These are phyloP conservation scores for Mechanitis mazaeus DNA, from an alignment of 2,888 invertebrate genomes.

Conservation along the genomic window DNA sequence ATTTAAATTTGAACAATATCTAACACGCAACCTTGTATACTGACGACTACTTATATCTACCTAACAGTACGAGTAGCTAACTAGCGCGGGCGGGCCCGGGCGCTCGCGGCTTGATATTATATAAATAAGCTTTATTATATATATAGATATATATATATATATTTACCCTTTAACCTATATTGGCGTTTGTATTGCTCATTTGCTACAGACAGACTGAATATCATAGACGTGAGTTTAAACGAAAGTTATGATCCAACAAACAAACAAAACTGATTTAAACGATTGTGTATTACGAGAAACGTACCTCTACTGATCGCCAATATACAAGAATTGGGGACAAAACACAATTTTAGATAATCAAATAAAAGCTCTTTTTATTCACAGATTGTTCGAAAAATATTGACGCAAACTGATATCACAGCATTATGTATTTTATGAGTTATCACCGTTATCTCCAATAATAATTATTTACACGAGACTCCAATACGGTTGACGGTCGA, in stretches of 20 bases:
- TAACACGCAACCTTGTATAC: slow-evolving; percentile 44
- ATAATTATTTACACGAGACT: slow-evolving; percentile 42
- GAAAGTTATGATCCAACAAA: slow-evolving; percentile 11
- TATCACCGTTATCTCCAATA: slow-evolving; percentile 43
- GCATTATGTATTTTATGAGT: slow-evolving; percentile 64
- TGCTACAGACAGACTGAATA: slow-evolving; percentile 36
- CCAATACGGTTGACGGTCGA: slow-evolving; percentile 21
- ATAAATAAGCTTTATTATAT: slow-evolving; percentile 47
- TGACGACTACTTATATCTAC: too few relatives aligned
- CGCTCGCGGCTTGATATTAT: slow-evolving; percentile 20
- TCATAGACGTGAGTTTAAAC: slow-evolving; percentile 27
- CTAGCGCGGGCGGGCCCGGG: slow-evolving; percentile 35
- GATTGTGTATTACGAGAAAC: too few relatives aligned
- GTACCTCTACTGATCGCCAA: too few relatives aligned
- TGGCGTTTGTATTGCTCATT: slow-evolving; percentile 69
- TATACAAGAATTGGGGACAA: not conserved
- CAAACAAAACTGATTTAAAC: not conserved
- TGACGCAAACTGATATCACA: slow-evolving; percentile 73
- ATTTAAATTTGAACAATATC: slow-evolving; percentile 40
- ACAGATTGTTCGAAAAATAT: slow-evolving; percentile 32
- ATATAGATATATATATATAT: slow-evolving; percentile 35
- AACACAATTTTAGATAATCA: slow-evolving; percentile 15
- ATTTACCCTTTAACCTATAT: slow-evolving; percentile 56
- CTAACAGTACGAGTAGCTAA: slow-evolving; percentile 37
- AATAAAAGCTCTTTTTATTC: slow-evolving; percentile 13